phyloP scores from a whole-genome alignment of 2,888 invertebrate genomes.

The Caenorhabditis sp. region DNA sequence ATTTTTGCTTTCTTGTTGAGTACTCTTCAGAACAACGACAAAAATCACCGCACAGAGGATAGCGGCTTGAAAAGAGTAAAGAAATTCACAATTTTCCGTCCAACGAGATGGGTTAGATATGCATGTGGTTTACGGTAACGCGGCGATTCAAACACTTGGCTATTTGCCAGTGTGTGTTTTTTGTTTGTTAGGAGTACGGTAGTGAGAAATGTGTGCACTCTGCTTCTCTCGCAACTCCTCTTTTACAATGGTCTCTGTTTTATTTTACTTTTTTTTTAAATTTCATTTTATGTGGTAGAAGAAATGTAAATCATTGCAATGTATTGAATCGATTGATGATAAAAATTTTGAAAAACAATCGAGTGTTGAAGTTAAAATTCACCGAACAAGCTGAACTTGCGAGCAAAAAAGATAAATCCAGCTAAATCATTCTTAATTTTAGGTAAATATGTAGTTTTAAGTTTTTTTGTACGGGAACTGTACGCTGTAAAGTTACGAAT shows the following conservation, averaged over 20 bases:
- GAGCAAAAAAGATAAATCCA: too few relatives aligned
- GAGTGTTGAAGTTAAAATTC: too few relatives aligned
- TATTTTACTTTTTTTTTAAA: not conserved
- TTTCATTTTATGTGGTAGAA: not conserved
- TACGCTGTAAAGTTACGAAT: too few relatives aligned
- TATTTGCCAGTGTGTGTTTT: conserved; percentile 21
- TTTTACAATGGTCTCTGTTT: not conserved
- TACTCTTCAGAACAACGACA: conserved; percentile 38
- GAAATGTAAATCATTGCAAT: too few relatives aligned
- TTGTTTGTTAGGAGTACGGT: not conserved
- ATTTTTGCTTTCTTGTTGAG: conserved; percentile 35
- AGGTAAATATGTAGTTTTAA: too few relatives aligned
- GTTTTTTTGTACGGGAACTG: too few relatives aligned
- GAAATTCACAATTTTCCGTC: conserved; percentile 19
- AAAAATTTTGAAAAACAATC: not conserved
- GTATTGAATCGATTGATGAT: not conserved
- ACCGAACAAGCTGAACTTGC: too few relatives aligned
- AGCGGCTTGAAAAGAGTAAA: conserved; percentile 44
- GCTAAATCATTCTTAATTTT: too few relatives aligned
- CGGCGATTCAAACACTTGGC: conserved; percentile 40
- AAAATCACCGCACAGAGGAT: conserved; percentile 44
- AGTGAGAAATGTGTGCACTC: not conserved
- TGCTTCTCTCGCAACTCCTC: not conserved
- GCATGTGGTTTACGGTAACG: conserved; percentile 43
- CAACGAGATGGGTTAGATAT: conserved; percentile 29